Evolutionary conservation across 2,888 invertebrate genomes (phyloP), one percentile per base, ranked within the genome.

Genomic region (Anaspis maculata): DNA sequence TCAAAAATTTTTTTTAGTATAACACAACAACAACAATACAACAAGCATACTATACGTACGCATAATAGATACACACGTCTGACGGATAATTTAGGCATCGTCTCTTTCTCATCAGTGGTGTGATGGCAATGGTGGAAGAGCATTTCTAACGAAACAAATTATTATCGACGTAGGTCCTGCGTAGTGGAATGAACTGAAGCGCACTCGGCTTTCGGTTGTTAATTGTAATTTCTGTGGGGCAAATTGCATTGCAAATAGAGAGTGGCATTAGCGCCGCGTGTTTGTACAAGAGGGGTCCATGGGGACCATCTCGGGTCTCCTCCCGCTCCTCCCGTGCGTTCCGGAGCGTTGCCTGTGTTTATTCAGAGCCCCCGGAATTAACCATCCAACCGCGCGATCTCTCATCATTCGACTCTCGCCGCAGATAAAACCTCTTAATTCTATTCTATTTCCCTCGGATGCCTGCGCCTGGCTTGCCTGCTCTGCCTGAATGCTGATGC

Each of bases 281-380:
- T 61, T 61, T 61, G 52, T 57, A 45, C 49, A 60, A 60, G 57
- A 50, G 57, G 51, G 47, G 41, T 44, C 45, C 36, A 41, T 39
- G 39, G 46, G 45, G 26, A 30, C 29, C 24, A 30, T 29, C 27
- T 7, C 15, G 19, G 15, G 30, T 12, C 14, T 30, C 30, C 25
- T 9, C 34, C 38, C 31, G 42, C 42, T 34, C 36, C 44, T 30
- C 39, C 49, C 44, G 45, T 42, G 39, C 43, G 27, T n/a, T 38
- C 47, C 44, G 45, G 42, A 39, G 41, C 43, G 38, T 40, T 44
- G 45, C 41, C 52, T 42, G 49, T 61, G 59, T 61, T 61, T 61
- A 61, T 61, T 60, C 51, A 61, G 59, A 54, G 57, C 57, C 57
- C 57, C 53, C 48, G 56, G 59, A 61, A 61, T 61, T 61, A 61